A percentile compares a stretch with the other conserved stretches of the same genome.
Evolutionary conservation across 2,797 vertebrate species (phyloP).

Genomic region (Phalloptychus januarius): DNA sequence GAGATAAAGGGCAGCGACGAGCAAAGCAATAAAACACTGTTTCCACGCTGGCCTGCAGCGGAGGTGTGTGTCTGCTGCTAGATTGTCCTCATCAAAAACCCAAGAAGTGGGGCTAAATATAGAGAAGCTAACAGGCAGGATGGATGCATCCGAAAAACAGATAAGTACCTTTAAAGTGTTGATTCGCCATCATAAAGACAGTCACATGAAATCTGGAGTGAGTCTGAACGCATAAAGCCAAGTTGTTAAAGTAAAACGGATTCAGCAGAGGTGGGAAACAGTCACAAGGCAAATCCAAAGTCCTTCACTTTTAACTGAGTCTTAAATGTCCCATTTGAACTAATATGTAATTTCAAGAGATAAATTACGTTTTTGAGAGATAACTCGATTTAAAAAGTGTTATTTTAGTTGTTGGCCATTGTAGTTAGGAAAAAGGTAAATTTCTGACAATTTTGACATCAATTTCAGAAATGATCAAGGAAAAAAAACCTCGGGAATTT

Average conservation of each 20-base stretch:
- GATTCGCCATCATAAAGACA: slow-evolving; percentile 50
- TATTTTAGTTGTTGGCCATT: too few relatives aligned
- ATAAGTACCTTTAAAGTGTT: slow-evolving; percentile 59
- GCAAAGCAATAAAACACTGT: slow-evolving; percentile 53
- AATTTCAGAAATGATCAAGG: too few relatives aligned
- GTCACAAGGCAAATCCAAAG: background rate
- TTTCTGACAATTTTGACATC: too few relatives aligned
- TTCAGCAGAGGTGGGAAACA: background rate
- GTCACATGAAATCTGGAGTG: background rate
- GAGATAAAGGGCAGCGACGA: slow-evolving; percentile 32
- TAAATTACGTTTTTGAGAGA: background rate
- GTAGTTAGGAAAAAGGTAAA: too few relatives aligned
- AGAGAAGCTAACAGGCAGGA: slow-evolving; percentile 38
- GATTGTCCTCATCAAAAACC: slow-evolving; percentile 39
- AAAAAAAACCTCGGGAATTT: too few relatives aligned
- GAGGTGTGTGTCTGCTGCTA: slow-evolving; percentile 26
- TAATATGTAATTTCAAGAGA: background rate
- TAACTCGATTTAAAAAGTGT: too few relatives aligned
- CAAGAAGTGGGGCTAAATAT: slow-evolving; percentile 60
- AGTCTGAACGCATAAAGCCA: background rate
- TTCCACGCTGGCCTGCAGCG: slow-evolving; percentile 29
- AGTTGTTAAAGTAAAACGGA: slow-evolving; percentile 8
- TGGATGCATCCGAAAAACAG: slow-evolving; percentile 68
- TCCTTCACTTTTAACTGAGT: background rate
- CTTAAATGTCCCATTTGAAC: background rate